phyloP scores from a whole-genome alignment of 2,888 invertebrate genomes.

The Mechanitis mazaeus region DNA sequence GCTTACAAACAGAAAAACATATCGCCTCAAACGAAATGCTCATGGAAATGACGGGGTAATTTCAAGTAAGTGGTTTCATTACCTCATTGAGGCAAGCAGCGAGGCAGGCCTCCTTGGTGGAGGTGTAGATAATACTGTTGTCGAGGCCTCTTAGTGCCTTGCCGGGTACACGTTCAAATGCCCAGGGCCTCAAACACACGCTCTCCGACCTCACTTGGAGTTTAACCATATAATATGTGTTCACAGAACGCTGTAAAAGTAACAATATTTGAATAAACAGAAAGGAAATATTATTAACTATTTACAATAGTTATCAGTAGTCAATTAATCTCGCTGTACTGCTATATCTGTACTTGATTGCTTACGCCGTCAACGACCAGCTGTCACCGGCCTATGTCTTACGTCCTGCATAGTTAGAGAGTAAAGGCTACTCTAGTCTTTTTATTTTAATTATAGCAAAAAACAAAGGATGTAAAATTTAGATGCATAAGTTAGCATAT shows the following conservation, averaged over 20 bases:
- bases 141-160: conserved; percentile 93
- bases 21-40: conserved; percentile 34
- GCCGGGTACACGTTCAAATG: conserved; percentile 94
- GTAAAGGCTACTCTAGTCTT: conserved; percentile 11
- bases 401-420: background rate
- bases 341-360: background rate
- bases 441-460: conserved; percentile 29
- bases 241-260: conserved; percentile 82
- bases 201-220: conserved; percentile 93
- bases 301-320: background rate
- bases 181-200: conserved; percentile 93
- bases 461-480: conserved; percentile 17
- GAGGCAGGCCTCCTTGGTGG: conserved; percentile 94
- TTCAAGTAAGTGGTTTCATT: conserved; percentile 33
- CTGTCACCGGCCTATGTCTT: background rate
- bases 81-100: conserved; percentile 95
- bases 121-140: conserved; percentile 94
- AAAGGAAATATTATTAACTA: background rate
- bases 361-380: background rate
- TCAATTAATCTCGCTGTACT: background rate
- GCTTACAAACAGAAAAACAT: conserved; percentile 39
- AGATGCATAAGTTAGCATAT: conserved; percentile 38
- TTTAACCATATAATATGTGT: conserved; percentile 97
- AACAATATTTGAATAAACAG: conserved; percentile 1
- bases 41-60: conserved; percentile 36